phyloP scores from a whole-genome alignment of 2,113 vertebrate species.

The Sclerurus mexicanus region DNA sequence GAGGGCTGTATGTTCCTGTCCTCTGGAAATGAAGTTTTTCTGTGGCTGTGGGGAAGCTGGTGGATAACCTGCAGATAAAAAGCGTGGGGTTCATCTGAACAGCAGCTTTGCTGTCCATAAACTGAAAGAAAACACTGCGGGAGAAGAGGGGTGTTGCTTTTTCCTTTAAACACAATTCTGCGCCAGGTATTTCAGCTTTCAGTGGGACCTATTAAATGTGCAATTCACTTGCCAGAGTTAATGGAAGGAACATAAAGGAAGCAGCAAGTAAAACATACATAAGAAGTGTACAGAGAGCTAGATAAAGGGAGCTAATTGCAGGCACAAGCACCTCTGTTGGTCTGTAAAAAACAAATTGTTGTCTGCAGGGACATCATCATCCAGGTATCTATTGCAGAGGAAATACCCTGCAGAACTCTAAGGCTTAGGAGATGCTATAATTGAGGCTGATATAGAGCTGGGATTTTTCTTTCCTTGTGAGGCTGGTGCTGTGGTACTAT shows the following conservation, averaged over 20 bases:
- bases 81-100: neutral
- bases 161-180: neutral
- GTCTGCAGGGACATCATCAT: neutral
- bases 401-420: neutral
- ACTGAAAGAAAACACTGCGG: neutral
- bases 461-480: neutral
- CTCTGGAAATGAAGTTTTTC: neutral
- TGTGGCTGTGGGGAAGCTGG: neutral
- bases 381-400: neutral
- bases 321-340: neutral
- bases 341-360: neutral
- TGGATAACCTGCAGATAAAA: neutral
- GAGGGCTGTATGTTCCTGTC: accelerated
- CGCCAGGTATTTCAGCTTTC: neutral
- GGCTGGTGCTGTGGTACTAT: neutral
- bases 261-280: neutral
- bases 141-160: neutral
- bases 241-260: neutral
- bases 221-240: neutral
- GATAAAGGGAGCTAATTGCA: neutral
- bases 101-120: neutral
- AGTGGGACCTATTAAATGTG: neutral
- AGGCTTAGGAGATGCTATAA: neutral
- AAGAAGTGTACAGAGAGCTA: neutral
- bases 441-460: neutral